Percentiles rank a stretch among this genome's conserved stretches.
Evolutionary conservation across 2,797 vertebrate species (phyloP).

Genomic region (Muscicapa striata): DNA sequence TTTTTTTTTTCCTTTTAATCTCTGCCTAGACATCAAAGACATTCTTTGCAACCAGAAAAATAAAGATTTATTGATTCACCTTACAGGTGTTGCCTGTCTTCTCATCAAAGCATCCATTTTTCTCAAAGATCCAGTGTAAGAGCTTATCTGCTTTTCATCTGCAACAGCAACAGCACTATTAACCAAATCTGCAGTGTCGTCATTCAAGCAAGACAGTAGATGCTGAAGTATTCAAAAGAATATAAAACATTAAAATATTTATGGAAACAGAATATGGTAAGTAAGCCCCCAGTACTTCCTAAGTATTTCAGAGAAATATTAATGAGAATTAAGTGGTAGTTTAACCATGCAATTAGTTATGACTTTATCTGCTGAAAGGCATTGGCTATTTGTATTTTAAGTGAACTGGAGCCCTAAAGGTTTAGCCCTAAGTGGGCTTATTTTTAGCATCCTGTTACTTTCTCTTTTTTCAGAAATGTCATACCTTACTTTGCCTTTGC

Average conservation of each 20-base stretch:
- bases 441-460: not conserved
- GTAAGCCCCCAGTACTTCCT: not conserved
- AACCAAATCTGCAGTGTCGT: not conserved
- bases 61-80: constrained; percentile 48
- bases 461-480: not conserved
- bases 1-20: not conserved
- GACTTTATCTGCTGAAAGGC: not conserved
- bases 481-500: not conserved
- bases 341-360: not conserved
- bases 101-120: constrained; percentile 9
- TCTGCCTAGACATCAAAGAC: constrained; percentile 28
- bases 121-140: not conserved
- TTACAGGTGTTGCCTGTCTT: constrained; percentile 14
- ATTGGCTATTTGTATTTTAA: not conserved
- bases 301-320: not conserved
- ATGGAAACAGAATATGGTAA: not conserved
- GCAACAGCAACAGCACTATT: not conserved
- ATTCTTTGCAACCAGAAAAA: constrained; percentile 34
- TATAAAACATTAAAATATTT: not conserved
- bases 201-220: not conserved
- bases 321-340: not conserved
- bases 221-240: not conserved
- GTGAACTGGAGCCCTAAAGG: not conserved
- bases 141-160: not conserved
- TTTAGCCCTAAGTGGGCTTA: not conserved